phyloP scores from a whole-genome alignment of 2,888 invertebrate genomes.

The Ophraella communa region DNA sequence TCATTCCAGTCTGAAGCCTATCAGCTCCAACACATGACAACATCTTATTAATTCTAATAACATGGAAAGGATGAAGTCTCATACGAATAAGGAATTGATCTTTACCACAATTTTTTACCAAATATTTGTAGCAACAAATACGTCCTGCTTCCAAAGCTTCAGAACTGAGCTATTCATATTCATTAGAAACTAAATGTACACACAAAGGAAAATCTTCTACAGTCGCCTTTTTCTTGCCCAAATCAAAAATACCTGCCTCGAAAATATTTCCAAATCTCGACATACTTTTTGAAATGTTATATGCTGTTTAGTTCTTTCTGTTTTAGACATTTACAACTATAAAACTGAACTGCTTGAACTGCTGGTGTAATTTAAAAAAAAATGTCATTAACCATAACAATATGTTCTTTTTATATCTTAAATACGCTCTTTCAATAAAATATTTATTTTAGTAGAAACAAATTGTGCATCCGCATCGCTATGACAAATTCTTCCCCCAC shows the following conservation, averaged over 20 bases:
- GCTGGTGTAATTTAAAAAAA: too few species aligned
- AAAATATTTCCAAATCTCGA: too few species aligned
- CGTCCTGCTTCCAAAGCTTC: conserved; percentile 99
- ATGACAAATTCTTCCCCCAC: not conserved
- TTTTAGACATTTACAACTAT: too few species aligned
- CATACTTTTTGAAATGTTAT: too few species aligned
- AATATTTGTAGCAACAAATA: conserved; percentile 98
- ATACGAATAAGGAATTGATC: conserved; percentile 99
- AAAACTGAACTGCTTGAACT: too few species aligned
- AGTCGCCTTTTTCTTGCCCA: conserved; percentile 95
- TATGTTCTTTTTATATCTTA: too few species aligned
- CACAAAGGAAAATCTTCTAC: conserved; percentile 99
- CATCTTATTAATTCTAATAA: conserved; percentile 99
- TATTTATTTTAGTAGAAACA: too few species aligned
- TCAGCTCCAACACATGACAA: conserved; percentile 99
- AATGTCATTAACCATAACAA: too few species aligned
- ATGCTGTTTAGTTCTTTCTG: too few species aligned
- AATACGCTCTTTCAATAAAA: too few species aligned
- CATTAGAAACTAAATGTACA: conserved; percentile 98
- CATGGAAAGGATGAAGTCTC: conserved; percentile 99
- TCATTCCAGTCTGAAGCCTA: conserved; percentile 99
- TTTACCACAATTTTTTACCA: conserved; percentile 98
- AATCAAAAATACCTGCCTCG: conserved; percentile 99
- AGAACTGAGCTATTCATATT: conserved; percentile 98
- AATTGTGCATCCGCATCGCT: too few species aligned